phyloP scores from a whole-genome alignment of 2,888 invertebrate species.

The Sylvicola cinctus region DNA sequence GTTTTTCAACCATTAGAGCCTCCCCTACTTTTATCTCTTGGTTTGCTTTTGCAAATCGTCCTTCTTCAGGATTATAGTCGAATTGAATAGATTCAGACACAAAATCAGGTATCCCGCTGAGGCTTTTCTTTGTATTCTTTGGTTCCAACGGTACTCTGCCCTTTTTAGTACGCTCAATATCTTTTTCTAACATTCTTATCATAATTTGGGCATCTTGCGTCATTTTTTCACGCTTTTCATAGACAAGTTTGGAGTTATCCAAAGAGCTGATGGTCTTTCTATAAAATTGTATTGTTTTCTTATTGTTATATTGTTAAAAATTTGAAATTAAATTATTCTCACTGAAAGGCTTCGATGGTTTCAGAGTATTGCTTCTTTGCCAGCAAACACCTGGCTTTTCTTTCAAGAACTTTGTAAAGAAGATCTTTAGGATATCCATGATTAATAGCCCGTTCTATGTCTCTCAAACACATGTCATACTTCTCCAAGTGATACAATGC shows the following conservation, averaged over 20 bases:
- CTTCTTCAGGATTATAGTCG: conserved; percentile 35
- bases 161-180: conserved; percentile 10
- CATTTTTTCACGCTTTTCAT: conserved; percentile 38
- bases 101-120: not conserved
- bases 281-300: conserved; percentile 1
- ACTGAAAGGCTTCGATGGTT: conserved; percentile 40
- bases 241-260: conserved; percentile 40
- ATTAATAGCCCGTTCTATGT: conserved; percentile 44
- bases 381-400: conserved; percentile 49
- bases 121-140: not conserved
- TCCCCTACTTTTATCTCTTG: conserved; percentile 51
- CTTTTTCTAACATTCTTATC: conserved; percentile 39
- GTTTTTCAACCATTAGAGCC: conserved; percentile 46
- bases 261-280: conserved; percentile 43
- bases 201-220: conserved; percentile 46
- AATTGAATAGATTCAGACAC: conserved; percentile 34
- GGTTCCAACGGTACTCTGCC: conserved; percentile 9
- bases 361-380: conserved; percentile 41
- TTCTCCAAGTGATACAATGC: conserved; percentile 50
- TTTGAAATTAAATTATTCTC: conserved; percentile 6
- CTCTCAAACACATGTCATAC: conserved; percentile 42
- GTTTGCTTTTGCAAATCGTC: conserved; percentile 52
- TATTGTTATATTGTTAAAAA: not conserved
- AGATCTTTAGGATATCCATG: conserved; percentile 49
- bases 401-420: conserved; percentile 52